Conservation (phyloP, 2,888 invertebrate species). For the Nebria salina region DNA sequence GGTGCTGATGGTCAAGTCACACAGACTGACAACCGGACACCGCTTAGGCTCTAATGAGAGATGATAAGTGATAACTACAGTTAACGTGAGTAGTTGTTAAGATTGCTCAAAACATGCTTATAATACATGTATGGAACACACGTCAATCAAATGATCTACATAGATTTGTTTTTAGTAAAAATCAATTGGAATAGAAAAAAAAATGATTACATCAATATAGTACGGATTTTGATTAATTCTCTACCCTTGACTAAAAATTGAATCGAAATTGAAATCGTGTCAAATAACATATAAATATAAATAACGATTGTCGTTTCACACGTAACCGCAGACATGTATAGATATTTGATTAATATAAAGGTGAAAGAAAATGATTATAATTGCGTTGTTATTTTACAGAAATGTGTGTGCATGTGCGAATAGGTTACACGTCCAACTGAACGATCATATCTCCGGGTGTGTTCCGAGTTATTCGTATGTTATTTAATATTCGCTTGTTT, state of each 20-base stretch:
- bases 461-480: background rate
- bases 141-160: too few species aligned
- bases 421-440: constrained; percentile 13
- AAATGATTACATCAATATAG: too few species aligned
- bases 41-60: background rate
- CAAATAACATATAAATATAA: background rate
- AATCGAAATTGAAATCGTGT: too few species aligned
- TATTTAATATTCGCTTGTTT: background rate
- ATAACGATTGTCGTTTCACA: background rate
- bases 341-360: constrained; percentile 48
- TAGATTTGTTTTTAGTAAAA: too few species aligned
- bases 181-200: too few species aligned
- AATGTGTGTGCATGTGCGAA: background rate
- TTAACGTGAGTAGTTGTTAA: constrained; percentile 1
- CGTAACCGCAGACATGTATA: background rate
- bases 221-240: too few species aligned
- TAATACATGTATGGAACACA: background rate
- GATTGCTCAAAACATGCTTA: background rate
- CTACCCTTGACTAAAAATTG: too few species aligned
- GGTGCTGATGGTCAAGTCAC: background rate
- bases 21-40: constrained; percentile 1
- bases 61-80: constrained; percentile 1
- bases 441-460: constrained; percentile 24
- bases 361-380: constrained; percentile 48
- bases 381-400: constrained; percentile 48